These are phyloP conservation scores for Choloepus hoffmanni DNA, from an alignment of 2,113 vertebrate genomes.

Conservation along the genomic window DNA sequence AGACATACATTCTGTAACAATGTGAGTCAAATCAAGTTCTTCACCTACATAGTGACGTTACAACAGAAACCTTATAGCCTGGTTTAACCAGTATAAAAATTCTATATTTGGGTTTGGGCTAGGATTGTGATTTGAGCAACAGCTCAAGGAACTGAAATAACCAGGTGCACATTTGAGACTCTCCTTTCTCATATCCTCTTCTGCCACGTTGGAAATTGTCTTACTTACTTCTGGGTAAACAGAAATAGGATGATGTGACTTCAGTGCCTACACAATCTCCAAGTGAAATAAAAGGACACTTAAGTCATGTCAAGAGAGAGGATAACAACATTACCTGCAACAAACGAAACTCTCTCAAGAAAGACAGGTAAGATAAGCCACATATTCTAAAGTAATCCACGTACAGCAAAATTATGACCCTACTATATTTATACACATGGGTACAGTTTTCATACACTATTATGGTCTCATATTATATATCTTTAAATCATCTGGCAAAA, in stretches of 20 bases:
- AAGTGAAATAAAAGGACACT: slow-evolving; percentile 46
- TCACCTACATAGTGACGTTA: background rate
- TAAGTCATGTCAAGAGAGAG: background rate
- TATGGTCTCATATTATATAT: slow-evolving; percentile 88
- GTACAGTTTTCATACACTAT: slow-evolving; percentile 87
- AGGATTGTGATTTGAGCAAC: slow-evolving; percentile 24
- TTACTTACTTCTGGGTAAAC: background rate
- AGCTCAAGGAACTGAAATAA: background rate
- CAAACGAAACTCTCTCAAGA: slow-evolving; percentile 80
- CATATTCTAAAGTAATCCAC: slow-evolving; percentile 83
- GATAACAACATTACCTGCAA: slow-evolving; percentile 65
- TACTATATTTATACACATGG: slow-evolving; percentile 87
- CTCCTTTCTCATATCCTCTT: background rate
- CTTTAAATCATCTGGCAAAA: slow-evolving; percentile 90
- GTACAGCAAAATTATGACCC: slow-evolving; percentile 86
- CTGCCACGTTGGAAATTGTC: background rate
- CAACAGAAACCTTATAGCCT: background rate
- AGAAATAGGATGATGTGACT: background rate
- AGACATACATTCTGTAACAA: background rate
- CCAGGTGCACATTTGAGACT: background rate
- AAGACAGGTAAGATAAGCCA: slow-evolving; percentile 82
- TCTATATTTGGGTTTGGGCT: background rate
- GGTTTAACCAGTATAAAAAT: background rate
- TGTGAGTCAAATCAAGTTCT: background rate
- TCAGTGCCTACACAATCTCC: background rate